These are phyloP conservation scores for Clunio marinus DNA, from an alignment of 2,888 invertebrate species.

Conservation along the genomic window DNA sequence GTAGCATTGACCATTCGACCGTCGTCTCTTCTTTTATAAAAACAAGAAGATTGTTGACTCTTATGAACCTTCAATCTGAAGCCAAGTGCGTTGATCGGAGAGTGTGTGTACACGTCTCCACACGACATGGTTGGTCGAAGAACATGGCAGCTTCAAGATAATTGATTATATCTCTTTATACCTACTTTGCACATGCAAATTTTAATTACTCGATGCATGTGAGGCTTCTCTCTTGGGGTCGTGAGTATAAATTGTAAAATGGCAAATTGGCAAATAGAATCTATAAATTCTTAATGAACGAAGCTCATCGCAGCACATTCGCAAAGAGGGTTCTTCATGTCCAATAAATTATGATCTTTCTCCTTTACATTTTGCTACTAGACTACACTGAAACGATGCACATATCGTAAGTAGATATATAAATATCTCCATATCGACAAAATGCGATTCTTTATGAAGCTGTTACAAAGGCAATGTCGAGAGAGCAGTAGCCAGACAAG, in stretches of 20 bases:
- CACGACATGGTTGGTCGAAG: not conserved
- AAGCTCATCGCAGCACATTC: not conserved
- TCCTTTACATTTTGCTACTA: conserved; percentile 5
- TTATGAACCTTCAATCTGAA: not conserved
- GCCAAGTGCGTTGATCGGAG: conserved; percentile 8
- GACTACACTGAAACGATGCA: not conserved
- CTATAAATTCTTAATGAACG: conserved; percentile 19
- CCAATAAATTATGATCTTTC: conserved; percentile 26
- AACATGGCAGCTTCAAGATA: conserved; percentile 18
- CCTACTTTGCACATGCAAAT: conserved; percentile 28
- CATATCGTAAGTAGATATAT: not conserved
- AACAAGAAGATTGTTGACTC: too few relatives aligned
- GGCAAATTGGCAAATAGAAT: conserved; percentile 25
- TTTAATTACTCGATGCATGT: conserved; percentile 24
- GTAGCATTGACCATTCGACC: not conserved
- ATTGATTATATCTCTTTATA: conserved; percentile 23
- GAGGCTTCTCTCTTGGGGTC: not conserved
- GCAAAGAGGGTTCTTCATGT: conserved; percentile 4
- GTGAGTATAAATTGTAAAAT: conserved; percentile 17
- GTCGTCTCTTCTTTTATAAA: not conserved
- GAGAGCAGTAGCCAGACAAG: conserved; percentile 14
- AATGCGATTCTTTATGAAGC: conserved; percentile 21
- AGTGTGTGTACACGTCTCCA: not conserved
- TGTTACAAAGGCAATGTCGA: conserved; percentile 13
- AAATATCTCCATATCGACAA: too few relatives aligned